Conservation (phyloP, 2,888 invertebrate species). For the Bimastos eiseni region DNA sequence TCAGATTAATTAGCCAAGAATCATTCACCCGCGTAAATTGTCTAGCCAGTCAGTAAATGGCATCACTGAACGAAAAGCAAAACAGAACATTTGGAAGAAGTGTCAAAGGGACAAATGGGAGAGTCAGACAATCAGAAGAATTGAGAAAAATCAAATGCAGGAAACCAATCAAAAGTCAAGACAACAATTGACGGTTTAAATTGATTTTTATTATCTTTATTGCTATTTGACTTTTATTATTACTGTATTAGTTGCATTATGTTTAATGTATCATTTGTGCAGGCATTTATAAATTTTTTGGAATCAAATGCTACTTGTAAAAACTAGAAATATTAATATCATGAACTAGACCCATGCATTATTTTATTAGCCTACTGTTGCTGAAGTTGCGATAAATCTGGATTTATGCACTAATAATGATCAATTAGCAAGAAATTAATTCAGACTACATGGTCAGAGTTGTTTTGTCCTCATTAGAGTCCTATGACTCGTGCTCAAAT, state of each 20-base stretch:
- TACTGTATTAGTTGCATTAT: background rate
- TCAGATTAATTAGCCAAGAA: too few species aligned
- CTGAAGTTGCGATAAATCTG: background rate
- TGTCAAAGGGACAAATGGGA: background rate
- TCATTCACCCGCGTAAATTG: background rate
- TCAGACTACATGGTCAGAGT: background rate
- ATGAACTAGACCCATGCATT: too few species aligned
- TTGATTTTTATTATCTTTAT: background rate
- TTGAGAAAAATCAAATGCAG: background rate
- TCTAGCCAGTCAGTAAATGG: background rate
- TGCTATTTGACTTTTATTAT: too few species aligned
- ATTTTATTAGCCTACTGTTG: background rate
- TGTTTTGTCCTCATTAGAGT: too few species aligned
- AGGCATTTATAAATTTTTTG: too few species aligned
- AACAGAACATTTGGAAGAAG: background rate
- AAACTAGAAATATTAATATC: too few species aligned
- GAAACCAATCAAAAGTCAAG: background rate
- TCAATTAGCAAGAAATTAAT: background rate
- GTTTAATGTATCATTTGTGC: too few species aligned
- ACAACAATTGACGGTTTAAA: background rate
- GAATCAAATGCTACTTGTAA: too few species aligned
- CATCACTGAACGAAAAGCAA: background rate
- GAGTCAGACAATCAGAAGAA: background rate
- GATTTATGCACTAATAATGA: background rate
- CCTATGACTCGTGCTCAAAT: too few species aligned